Evolutionary conservation across 2,113 vertebrate species (phyloP), one percentile per base, ranked within the genome.

Genomic region (Periophthalmodon schlosseri): DNA sequence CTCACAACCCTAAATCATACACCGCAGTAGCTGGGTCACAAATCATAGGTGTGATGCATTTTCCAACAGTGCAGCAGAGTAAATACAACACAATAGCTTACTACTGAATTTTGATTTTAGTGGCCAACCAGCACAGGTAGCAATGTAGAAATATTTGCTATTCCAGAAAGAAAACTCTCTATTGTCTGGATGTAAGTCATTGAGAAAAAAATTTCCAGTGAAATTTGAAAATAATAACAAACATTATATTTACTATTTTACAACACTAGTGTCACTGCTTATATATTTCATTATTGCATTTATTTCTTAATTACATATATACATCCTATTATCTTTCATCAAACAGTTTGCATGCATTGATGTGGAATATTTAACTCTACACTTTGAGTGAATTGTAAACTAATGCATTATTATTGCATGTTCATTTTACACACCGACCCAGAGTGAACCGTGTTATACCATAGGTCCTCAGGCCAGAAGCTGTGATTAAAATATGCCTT

Each of bases 41-140:
- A 68, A 67, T 67, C 64, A 67, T 67, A 67, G 66, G 66, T 68
- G 20, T 49, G 39, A 24, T 49, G 23, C 34, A 14, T 44, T 36
- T 65, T 36, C 63, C 63, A 65, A 65, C 63, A 65, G 39, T 16
- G 39, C 66, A 33, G 18, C 66, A 23, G 11, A 46, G 12, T 16
- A 15, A 16, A 15, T 18, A 18, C 24, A 18, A 14, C 28, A 16
- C 60, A 34, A 44, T n/a, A 13, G 10, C 57, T 24, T 63, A 34
- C 60, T 20, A 28, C 58, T 33, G 60, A 24, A 57, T 57, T 24
- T 33, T 8, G 24, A 24, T 60, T 60, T 28, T 56, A 21, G 9
- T 21, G 54, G 10, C 16, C 50, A 52, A 18, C 49, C 39, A 50
- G 15, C 3, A 14, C 49, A 16, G 49, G 49, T 18, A 50, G 50